phyloP scores from a whole-genome alignment of 2,797 vertebrate genomes.

The Heliangelus exortis region DNA sequence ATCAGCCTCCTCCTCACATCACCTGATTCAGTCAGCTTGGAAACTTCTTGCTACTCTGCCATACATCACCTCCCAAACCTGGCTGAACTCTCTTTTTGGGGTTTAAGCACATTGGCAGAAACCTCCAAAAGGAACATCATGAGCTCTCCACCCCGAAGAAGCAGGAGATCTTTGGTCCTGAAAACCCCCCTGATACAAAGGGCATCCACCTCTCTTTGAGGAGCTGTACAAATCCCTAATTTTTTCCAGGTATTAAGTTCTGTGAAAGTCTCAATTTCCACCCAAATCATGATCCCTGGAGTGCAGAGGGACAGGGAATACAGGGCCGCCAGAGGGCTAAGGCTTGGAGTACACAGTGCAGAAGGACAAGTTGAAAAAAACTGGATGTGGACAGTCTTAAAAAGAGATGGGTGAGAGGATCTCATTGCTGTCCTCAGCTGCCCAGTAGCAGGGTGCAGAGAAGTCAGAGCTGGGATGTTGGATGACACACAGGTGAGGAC shows the following conservation, averaged over 20 bases:
- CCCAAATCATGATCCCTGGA: background rate
- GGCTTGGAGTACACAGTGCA: background rate
- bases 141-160: background rate
- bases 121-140: background rate
- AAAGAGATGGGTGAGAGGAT: background rate
- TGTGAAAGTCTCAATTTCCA: background rate
- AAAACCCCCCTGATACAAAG: background rate
- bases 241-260: background rate
- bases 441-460: background rate
- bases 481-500: background rate
- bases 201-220: background rate
- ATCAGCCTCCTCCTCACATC: slow-evolving; percentile 21
- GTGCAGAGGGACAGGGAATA: rapidly evolving
- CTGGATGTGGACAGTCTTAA: too few relatives aligned
- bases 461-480: background rate
- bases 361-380: background rate
- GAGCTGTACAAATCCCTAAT: background rate
- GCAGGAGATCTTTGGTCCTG: background rate
- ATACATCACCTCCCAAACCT: background rate
- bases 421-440: background rate
- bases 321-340: background rate
- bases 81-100: background rate
- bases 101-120: background rate
- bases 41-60: background rate
- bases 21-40: background rate